Evolutionary conservation across 2,113 vertebrate species (phyloP), one percentile per base, ranked within the genome.

Genomic region (Maccullochella peelii): DNA sequence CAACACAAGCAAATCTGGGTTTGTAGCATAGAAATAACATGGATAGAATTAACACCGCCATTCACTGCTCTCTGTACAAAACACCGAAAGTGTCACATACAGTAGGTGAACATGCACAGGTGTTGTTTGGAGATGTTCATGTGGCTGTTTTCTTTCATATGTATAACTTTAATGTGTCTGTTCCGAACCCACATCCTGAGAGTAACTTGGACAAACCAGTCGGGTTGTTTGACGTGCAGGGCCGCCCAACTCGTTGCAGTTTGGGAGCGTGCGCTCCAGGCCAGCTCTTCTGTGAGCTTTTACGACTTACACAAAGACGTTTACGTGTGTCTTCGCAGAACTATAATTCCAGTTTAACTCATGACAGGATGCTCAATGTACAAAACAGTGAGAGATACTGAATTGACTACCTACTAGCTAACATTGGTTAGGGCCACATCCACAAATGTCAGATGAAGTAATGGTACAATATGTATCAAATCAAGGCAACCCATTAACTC

Each of bases 401-500:
- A 58, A 14, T 15, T 25, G 8, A 72, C 23, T 18, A 36, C n/a
- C n/a, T n/a, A 25, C 36, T 16, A 3, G 5, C 1, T 8, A 50
- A 50, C 20, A 4, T 23, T 52, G 21, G 0, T 71, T 14, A 23
- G 20, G 30, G 49, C 30, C 30, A 52, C 27, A 52, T 69, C 18
- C 21, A 40, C 8, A 30, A 11, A 42, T 21, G 38, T n/a, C 18
- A 77, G 36, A 77, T n/a, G 2, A 33, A 36, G 12, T 10, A 57
- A 44, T 27, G 25, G 21, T 33, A 11, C 50, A 33, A 33, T 18
- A 52, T 66, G 36, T 36, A n/a, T 75, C 20, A 15, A 7, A 36
- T 75, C 73, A 65, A 52, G 18, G n/a, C 61, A 77, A 66, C 61
- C 30, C 33, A 42, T 36, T 18, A 44, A 33, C 25, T 33, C 36